Percentiles rank a stretch among this genome's conserved stretches.
Evolutionary conservation across 2,113 vertebrate genomes (phyloP).

Genomic region (Arenaria interpres): DNA sequence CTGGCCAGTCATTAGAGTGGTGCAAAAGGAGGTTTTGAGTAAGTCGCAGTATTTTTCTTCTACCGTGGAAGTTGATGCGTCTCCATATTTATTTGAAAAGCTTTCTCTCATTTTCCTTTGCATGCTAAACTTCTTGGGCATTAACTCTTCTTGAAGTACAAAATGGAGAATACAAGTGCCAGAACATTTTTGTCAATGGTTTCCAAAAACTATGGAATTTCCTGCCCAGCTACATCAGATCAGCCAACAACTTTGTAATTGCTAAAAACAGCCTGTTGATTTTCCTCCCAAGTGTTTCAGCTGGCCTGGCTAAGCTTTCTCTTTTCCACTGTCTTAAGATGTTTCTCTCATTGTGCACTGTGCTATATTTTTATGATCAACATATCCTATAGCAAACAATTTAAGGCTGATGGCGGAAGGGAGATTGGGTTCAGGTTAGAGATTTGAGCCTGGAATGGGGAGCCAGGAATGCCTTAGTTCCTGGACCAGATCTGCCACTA

Average conservation of each 20-base stretch:
- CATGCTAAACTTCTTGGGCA: constrained; percentile 17
- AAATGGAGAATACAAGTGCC: constrained; percentile 31
- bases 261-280: constrained; percentile 61
- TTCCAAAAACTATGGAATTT: constrained; percentile 63
- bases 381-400: constrained; percentile 54
- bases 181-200: constrained; percentile 56
- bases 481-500: constrained; percentile 53
- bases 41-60: neutral
- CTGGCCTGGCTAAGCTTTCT: constrained; percentile 56
- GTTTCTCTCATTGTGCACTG: constrained; percentile 54
- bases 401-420: constrained; percentile 53
- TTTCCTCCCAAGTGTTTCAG: constrained; percentile 58
- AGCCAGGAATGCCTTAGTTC: constrained; percentile 54
- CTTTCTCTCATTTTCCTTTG: constrained; percentile 32
- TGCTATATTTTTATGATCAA: constrained; percentile 61
- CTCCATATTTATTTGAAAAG: neutral
- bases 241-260: constrained; percentile 59
- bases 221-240: constrained; percentile 52
- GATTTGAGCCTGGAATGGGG: neutral
- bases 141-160: constrained; percentile 62
- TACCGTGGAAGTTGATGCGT: neutral
- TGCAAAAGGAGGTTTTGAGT: neutral
- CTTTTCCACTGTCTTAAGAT: constrained; percentile 63
- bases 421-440: constrained; percentile 55
- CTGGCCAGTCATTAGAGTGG: neutral